Evolutionary conservation across 2,113 vertebrate species (phyloP), one percentile per base, ranked within the genome.

Genomic region (Echinops telfairi): DNA sequence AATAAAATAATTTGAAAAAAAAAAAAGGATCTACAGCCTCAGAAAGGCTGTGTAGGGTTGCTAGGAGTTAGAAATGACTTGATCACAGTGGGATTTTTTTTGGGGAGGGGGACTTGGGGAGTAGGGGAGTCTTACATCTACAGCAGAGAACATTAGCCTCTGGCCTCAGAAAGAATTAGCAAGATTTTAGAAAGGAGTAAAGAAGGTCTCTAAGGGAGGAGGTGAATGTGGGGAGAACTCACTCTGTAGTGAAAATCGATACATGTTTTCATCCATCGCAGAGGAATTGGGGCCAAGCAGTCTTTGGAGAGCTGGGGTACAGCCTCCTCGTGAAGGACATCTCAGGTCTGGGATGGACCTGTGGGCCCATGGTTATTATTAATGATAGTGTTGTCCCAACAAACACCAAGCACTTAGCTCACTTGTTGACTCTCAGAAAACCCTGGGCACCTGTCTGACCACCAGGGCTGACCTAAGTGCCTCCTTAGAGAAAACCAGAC

Each of bases 371-470:
- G 0, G 31, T 10, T 62, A 38, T 33, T 66, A 31, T 68, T 31
- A 40, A 40, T 4, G 17, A 36, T 70, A 68, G 29, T 31, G 76
- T 25, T 22, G 29, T 29, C 29, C 43, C 7, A 2, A 14, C n/a
- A 31, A n/a, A 43, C 23, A 2, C 2, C 2, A 0, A 2, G 2
- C 57, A n/a, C 16, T 1, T 6, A 31, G 17, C 29, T 82, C 62
- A 23, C 2, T 2, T n/a, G 10, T 7, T 7, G 40, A 40, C 7
- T 40, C 40, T 40, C 29, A 36, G 85, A 62, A n/a, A 31, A 31
- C 4, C 7, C 0, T 14, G 22, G 66, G 36, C 15, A 16, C 64
- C 57, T 36, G 77, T 27, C 43, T 60, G 81, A 25, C 77, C 40
- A 31, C 31, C 62, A 4, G 19, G 38, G 43, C 36, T 76, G 78